Conservation (phyloP, 2,888 invertebrate genomes). For the Cinara cedri region DNA sequence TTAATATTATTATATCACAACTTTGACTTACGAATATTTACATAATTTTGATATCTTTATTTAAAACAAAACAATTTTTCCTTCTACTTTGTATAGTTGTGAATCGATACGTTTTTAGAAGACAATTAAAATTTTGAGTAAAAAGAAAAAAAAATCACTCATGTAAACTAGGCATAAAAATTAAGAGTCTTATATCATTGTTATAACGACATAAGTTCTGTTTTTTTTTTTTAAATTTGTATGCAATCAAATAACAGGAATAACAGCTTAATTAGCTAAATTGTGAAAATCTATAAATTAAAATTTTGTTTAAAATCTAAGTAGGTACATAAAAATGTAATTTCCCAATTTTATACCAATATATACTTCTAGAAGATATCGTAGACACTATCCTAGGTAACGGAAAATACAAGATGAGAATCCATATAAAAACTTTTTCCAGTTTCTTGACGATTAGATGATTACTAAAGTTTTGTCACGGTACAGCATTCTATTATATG, state of each 20-base stretch:
- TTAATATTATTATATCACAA: too few relatives aligned
- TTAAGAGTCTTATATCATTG: too few relatives aligned
- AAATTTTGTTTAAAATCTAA: background rate
- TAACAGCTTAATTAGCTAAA: too few relatives aligned
- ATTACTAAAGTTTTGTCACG: constrained; percentile 29
- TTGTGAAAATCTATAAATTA: background rate
- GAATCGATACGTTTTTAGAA: too few relatives aligned
- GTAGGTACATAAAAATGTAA: background rate
- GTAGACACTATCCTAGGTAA: background rate
- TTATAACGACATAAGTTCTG: background rate
- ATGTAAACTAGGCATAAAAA: too few relatives aligned
- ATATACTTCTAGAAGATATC: background rate
- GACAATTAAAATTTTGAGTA: too few relatives aligned
- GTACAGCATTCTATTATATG: background rate
- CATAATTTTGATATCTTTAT: too few relatives aligned
- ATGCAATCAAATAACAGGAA: background rate
- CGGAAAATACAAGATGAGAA: background rate
- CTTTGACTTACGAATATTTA: too few relatives aligned
- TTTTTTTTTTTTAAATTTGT: background rate
- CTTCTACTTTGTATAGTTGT: too few relatives aligned
- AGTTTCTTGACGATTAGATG: background rate
- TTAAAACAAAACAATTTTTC: too few relatives aligned
- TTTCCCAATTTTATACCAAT: background rate
- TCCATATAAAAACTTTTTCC: background rate
- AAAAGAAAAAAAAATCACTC: too few relatives aligned